Percentiles rank a stretch among this genome's conserved stretches.
These are phyloP conservation scores for Acanthopleura granulata DNA, from an alignment of 2,888 invertebrate species.

Conservation along the genomic window DNA sequence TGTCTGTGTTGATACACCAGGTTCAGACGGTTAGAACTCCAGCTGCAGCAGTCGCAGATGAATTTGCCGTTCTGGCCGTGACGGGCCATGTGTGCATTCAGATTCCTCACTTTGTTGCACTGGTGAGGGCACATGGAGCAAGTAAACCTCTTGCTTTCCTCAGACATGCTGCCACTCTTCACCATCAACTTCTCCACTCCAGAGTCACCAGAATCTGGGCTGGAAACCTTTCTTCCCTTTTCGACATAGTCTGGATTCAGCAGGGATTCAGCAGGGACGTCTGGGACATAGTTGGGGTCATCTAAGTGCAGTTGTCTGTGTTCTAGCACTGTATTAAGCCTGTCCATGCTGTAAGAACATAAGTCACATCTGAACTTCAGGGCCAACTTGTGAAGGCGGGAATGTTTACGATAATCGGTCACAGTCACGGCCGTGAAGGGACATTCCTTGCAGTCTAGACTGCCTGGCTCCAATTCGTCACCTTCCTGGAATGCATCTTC, in stretches of 20 bases:
- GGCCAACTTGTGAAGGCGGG: conserved; percentile 37
- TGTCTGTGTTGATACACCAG: conserved; percentile 57
- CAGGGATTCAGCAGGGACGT: conserved; percentile 35
- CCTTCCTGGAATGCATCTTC: conserved; percentile 23
- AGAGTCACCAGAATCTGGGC: conserved; percentile 25
- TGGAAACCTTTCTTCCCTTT: conserved; percentile 19
- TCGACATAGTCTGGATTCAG: conserved; percentile 33
- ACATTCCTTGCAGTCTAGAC: conserved; percentile 44
- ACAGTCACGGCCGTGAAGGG: conserved; percentile 48
- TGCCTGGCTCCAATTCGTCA: conserved; percentile 26
- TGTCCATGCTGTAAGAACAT: conserved; percentile 49
- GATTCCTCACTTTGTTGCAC: conserved; percentile 50
- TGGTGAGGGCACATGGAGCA: conserved; percentile 55
- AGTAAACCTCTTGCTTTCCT: conserved; percentile 40
- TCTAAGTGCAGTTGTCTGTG: conserved; percentile 50
- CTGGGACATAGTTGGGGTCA: conserved; percentile 41
- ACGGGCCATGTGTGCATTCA: conserved; percentile 54
- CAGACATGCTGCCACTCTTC: conserved; percentile 42
- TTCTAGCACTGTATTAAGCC: conserved; percentile 38
- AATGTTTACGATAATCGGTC: conserved; percentile 49
- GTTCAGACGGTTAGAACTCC: conserved; percentile 58
- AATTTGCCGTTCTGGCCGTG: conserved; percentile 52
- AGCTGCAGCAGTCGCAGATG: conserved; percentile 63
- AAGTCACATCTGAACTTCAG: conserved; percentile 46
- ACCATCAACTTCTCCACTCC: conserved; percentile 35